phyloP scores from a whole-genome alignment of 2,113 vertebrate genomes.

The Strix aluco region DNA sequence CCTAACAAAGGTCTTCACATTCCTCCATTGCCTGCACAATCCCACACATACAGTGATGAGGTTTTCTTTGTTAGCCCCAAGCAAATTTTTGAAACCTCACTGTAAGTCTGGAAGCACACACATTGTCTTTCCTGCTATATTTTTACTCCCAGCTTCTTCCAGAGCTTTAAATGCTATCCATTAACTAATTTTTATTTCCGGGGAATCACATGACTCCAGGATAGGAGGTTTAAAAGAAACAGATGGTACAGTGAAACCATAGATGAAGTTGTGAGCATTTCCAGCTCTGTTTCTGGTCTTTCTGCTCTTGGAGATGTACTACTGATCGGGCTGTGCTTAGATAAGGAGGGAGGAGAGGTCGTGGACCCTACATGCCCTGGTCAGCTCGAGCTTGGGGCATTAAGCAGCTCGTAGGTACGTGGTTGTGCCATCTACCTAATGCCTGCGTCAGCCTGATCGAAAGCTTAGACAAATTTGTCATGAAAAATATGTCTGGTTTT shows the following conservation, averaged over 20 bases:
- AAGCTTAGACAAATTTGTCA: background rate
- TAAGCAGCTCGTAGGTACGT: background rate
- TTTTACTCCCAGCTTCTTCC: background rate
- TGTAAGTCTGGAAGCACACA: background rate
- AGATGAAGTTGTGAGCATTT: background rate
- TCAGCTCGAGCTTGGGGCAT: accelerated
- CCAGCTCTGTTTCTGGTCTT: background rate
- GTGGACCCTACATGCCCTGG: accelerated
- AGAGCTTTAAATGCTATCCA: background rate
- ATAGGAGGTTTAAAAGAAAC: background rate
- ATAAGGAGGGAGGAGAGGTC: accelerated
- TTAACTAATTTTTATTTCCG: background rate
- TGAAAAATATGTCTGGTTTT: background rate
- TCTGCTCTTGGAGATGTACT: background rate
- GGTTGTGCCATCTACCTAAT: background rate
- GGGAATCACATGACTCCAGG: background rate
- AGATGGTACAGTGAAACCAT: background rate
- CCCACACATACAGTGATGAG: background rate
- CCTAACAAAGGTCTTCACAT: background rate
- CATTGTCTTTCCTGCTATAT: accelerated
- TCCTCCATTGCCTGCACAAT: background rate
- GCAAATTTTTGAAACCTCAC: background rate
- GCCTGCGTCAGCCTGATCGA: background rate
- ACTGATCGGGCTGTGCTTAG: accelerated
- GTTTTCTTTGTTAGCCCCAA: background rate